Percentiles rank a stretch among this genome's conserved stretches.
These are phyloP conservation scores for Collichthys lucidus DNA, from an alignment of 2,113 vertebrate species.

Conservation along the genomic window DNA sequence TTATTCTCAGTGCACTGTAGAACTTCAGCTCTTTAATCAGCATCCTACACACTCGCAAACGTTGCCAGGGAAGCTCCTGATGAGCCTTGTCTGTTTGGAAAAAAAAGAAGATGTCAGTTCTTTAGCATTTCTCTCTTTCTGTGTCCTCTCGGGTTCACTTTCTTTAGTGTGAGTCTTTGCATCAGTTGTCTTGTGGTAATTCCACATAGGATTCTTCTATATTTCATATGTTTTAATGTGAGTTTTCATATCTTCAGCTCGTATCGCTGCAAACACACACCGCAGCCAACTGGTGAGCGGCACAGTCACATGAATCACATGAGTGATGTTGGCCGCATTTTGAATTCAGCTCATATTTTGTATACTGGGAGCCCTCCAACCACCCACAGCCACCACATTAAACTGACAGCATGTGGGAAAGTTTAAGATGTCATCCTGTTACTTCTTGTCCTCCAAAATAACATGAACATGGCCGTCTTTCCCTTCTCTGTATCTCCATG, in stretches of 20 bases:
- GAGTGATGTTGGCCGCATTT: background rate
- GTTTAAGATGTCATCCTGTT: background rate
- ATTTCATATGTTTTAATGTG: constrained; percentile 6
- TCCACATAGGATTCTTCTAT: constrained; percentile 14
- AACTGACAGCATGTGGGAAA: constrained; percentile 1
- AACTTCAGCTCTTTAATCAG: constrained; percentile 8
- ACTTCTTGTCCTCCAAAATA: background rate
- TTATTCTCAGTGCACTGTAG: background rate
- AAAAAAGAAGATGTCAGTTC: constrained; percentile 8
- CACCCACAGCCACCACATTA: background rate
- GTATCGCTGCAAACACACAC: constrained; percentile 5
- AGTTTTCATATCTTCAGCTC: constrained; percentile 5
- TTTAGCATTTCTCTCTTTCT: background rate
- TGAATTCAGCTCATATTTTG: background rate
- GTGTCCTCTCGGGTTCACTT: background rate
- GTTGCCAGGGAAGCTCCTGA: background rate
- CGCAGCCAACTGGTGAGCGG: background rate
- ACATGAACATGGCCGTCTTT: background rate
- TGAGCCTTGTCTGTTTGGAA: background rate
- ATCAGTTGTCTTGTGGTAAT: background rate
- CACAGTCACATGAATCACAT: background rate
- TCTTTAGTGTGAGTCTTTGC: background rate
- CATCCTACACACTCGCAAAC: background rate
- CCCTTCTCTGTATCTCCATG: background rate
- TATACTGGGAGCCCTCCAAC: background rate